Evolutionary conservation across 2,888 invertebrate genomes (phyloP), one percentile per base, ranked within the genome.

Genomic region (Maniola hyperantus): DNA sequence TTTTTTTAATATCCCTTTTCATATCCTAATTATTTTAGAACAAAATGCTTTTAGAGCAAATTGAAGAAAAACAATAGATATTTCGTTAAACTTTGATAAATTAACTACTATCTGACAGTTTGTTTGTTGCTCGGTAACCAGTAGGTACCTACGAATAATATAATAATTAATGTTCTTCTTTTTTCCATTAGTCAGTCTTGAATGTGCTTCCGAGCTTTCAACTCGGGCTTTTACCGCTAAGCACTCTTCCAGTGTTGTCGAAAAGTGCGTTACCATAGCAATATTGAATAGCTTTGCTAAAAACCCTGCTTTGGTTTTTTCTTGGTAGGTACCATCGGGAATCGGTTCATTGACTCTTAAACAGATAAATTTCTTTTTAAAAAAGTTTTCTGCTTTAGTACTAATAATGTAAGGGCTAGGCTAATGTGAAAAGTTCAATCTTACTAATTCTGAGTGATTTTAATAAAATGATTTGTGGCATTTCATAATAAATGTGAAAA

Each of bases 281-380:
- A 91, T 86, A 91, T 91, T 89, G 91, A 91, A 90, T 89, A 87
- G 79, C 85, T 83, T 78, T 64, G 71, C 55, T 42, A 72, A 68
- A 76, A 67, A 71, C 74, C 15, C 48, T 20, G 34, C 44, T 26
- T 26, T 44, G 13, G 36, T 36, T 48, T 18, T 18, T 48, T 15
- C 15, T 15, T 15, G 15, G 15, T 2, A 0, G 15, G 15, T 2
- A 0, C 15, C 48, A 48, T 8, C 10, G 15, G 46, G 2, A 15
- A 46, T 48, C 15, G 6, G 18, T 48, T n/a, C 18, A 18, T 8
- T 48, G 18, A 8, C 8, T 48, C 18, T 18, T 13, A 42, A 13
- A 11, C 4, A 26, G 26, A 26, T n/a, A 26, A 4, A 26, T 4
- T 4, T 26, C 26, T n/a, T n/a, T n/a, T n/a, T n/a, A n/a, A n/a